Evolutionary conservation across 2,888 invertebrate species (phyloP), one percentile per base, ranked within the genome.

Genomic region (Aphodius sticticus): DNA sequence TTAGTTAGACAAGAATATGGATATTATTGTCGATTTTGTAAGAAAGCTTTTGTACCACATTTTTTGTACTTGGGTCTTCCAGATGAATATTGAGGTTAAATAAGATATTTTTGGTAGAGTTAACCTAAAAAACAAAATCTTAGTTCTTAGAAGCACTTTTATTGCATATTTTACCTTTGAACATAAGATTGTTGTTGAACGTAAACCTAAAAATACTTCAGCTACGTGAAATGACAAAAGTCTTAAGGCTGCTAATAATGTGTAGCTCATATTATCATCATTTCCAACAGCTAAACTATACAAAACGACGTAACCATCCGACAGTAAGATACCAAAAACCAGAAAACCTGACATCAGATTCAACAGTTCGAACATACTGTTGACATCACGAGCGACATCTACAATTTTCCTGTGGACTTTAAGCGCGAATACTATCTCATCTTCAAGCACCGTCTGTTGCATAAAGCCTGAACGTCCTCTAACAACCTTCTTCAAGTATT

Each of bases 21-120:
- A 14, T 38, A 15, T 12, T 69, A 16, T 38, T 26, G 26, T 26
- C 16, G 9, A 38, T 53, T 2, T 53, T 26, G 1, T 16, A 53
- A 16, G 6, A 69, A 53, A 69, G 14, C 35, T 16, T 69, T 77
- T 81, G 82, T 81, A 84, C 85, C 80, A 82, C 71, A 80, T 85
- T 84, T 75, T 83, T 82, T 7, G 81, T 80, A 37, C 82, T 79
- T 14, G 81, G 82, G 71, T 84, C 82, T 70, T 83, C 82, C 12
- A 81, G 81, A 72, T 84, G 81, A 35, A 85, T 82, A 69, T 80
- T 71, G 16, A 84, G 82, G 35, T 83, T 82, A 14, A 83, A 78
- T 16, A 85, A 76, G 7, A 84, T 16, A n/a, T 82, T 72, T 76
- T 82, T 84, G 5, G 83, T 83, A 14, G 70, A 70, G 76, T 85